Evolutionary conservation across 2,888 invertebrate genomes (phyloP).

Genomic region (Cephus spinipes): DNA sequence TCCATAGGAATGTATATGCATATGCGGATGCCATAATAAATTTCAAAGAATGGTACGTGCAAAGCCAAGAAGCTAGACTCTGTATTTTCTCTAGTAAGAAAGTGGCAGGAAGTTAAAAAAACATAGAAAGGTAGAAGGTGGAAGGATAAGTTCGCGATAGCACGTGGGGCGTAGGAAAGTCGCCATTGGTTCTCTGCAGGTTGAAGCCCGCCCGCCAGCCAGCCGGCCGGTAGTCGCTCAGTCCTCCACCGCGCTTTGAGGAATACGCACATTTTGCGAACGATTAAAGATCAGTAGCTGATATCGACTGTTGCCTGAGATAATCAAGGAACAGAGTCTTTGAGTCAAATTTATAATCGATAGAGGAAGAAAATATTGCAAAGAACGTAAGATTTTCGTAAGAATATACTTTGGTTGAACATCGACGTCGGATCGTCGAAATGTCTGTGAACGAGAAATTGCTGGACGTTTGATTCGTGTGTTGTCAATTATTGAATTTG

Average conservation of each 20-base stretch:
- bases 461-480: background rate
- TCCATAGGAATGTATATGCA: background rate
- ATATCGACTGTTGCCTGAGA: background rate
- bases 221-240: conserved; percentile 54
- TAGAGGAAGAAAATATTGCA: background rate
- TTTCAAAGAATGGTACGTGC: background rate
- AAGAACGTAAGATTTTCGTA: background rate
- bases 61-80: background rate
- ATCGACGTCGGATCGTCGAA: background rate
- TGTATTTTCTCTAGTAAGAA: background rate
- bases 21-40: background rate
- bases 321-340: background rate
- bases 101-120: background rate
- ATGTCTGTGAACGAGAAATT: conserved; percentile 14
- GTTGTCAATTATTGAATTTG: background rate
- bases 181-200: conserved; percentile 52
- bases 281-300: background rate
- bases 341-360: background rate
- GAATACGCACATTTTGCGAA: conserved; percentile 48
- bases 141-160: conserved; percentile 11
- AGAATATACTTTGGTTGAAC: background rate
- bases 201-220: conserved; percentile 50
- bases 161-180: conserved; percentile 44
- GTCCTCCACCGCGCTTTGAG: conserved; percentile 54
- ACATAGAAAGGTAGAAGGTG: background rate